Evolutionary conservation across 2,888 invertebrate genomes (phyloP).

Genomic region (Hydropsyche betteni): DNA sequence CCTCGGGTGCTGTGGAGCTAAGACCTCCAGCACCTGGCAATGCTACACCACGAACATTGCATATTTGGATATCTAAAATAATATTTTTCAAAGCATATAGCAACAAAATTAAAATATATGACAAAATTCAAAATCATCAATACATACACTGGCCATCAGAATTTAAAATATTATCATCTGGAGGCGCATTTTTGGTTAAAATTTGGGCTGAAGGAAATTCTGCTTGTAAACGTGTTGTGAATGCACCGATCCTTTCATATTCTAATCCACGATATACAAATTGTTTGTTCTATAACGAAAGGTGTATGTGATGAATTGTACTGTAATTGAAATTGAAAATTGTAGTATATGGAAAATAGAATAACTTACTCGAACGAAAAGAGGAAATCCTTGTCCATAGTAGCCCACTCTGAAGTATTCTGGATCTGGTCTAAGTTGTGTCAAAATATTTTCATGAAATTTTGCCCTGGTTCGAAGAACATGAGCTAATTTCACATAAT

Average conservation of each 20-base stretch:
- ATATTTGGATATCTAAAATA: slow-evolving; percentile 84
- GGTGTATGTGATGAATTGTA: slow-evolving; percentile 12
- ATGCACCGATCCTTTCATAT: slow-evolving; percentile 93
- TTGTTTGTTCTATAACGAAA: slow-evolving; percentile 78
- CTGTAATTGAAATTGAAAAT: too few species aligned
- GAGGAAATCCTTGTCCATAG: slow-evolving; percentile 90
- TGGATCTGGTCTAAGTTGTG: slow-evolving; percentile 87
- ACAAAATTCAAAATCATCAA: slow-evolving; percentile 29
- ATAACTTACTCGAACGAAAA: slow-evolving; percentile 87
- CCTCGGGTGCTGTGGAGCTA: slow-evolving; percentile 78
- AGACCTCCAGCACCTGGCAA: slow-evolving; percentile 67
- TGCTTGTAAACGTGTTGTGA: slow-evolving; percentile 90
- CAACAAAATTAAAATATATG: not conserved
- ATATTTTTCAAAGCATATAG: slow-evolving; percentile 14
- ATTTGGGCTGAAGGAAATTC: slow-evolving; percentile 96
- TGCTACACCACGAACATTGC: slow-evolving; percentile 90
- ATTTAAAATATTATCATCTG: slow-evolving; percentile 85
- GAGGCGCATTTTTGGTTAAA: slow-evolving; percentile 89
- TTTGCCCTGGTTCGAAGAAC: slow-evolving; percentile 86
- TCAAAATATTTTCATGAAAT: slow-evolving; percentile 91
- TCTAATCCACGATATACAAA: slow-evolving; percentile 96
- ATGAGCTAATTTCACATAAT: slow-evolving; percentile 87
- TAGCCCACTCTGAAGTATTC: slow-evolving; percentile 97
- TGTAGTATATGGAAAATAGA: not conserved
- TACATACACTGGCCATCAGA: slow-evolving; percentile 86